Evolutionary conservation across 1,140 invertebrate species (phyloP).

Genomic region (Ips typographus): DNA sequence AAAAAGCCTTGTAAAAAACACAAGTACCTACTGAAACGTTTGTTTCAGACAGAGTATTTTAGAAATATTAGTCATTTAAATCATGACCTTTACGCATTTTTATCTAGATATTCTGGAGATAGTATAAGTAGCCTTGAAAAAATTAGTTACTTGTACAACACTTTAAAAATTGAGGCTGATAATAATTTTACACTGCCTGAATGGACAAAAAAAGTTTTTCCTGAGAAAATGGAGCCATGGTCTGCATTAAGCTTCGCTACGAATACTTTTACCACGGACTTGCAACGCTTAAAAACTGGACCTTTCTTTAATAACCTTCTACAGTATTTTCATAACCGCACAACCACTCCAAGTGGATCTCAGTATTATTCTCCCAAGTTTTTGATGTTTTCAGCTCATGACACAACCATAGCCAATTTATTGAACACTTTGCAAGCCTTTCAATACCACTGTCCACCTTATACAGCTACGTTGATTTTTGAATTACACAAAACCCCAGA

Average conservation of each 20-base stretch:
- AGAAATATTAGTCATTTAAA: constrained; percentile 61
- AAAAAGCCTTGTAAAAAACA: constrained; percentile 70
- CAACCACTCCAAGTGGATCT: constrained; percentile 8
- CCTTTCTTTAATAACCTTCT: constrained; percentile 58
- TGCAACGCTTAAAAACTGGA: constrained; percentile 62
- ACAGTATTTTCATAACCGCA: constrained; percentile 40
- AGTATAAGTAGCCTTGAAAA: constrained; percentile 56
- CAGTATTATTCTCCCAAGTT: constrained; percentile 57
- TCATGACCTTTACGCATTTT: constrained; percentile 63
- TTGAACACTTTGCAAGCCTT: constrained; percentile 73
- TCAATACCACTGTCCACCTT: constrained; percentile 72
- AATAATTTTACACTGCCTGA: constrained; percentile 72
- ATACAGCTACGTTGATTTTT: constrained; percentile 69
- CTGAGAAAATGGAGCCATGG: constrained; percentile 55
- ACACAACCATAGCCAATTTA: constrained; percentile 77
- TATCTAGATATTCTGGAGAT: constrained; percentile 62
- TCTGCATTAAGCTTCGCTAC: constrained; percentile 58
- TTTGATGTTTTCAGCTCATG: constrained; percentile 79
- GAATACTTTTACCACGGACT: constrained; percentile 54
- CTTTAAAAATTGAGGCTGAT: constrained; percentile 67
- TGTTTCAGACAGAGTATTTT: constrained; percentile 62
- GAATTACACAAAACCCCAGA: constrained; percentile 61
- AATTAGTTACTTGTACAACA: constrained; percentile 66
- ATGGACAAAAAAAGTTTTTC: constrained; percentile 66
- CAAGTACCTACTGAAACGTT: constrained; percentile 57